Evolutionary conservation across 2,888 invertebrate species (phyloP).

Genomic region (Abrostola tripartita): DNA sequence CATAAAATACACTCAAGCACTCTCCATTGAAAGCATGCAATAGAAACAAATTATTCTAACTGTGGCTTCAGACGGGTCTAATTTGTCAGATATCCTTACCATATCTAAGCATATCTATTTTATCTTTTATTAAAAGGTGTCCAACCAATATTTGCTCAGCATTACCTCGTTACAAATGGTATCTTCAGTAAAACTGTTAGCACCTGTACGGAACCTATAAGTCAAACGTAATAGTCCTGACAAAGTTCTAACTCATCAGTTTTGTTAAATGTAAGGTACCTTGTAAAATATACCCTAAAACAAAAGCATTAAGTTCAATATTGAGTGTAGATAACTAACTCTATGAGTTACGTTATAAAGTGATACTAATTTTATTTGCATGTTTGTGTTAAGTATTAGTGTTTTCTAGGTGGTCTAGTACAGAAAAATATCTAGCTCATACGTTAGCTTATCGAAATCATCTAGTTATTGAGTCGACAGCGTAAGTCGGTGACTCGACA

Average conservation of each 20-base stretch:
- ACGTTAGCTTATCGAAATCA: slow-evolving; percentile 18
- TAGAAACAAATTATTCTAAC: slow-evolving; percentile 1
- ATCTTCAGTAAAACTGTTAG: slow-evolving; percentile 15
- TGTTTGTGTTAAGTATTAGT: neutral
- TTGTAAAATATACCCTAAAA: neutral
- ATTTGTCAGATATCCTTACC: slow-evolving; percentile 13
- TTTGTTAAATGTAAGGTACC: neutral
- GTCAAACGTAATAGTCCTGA: slow-evolving; percentile 5
- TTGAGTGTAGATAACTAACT: neutral
- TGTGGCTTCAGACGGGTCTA: neutral
- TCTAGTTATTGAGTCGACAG: slow-evolving; percentile 26
- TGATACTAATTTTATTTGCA: neutral
- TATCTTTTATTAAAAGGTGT: slow-evolving; percentile 1
- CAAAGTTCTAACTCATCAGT: neutral
- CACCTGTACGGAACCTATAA: neutral
- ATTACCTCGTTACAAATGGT: slow-evolving; percentile 8
- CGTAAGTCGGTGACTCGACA: slow-evolving; percentile 16
- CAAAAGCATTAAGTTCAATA: slow-evolving; percentile 8
- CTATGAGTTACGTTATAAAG: slow-evolving; percentile 2
- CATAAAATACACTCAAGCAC: neutral
- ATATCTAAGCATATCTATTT: neutral
- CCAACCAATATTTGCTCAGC: neutral
- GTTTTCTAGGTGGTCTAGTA: slow-evolving; percentile 30
- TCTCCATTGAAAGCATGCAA: neutral
- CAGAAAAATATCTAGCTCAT: slow-evolving; percentile 2